Conservation (phyloP, 64 coral and sea anemone species). For the Platygyra sinensis region DNA sequence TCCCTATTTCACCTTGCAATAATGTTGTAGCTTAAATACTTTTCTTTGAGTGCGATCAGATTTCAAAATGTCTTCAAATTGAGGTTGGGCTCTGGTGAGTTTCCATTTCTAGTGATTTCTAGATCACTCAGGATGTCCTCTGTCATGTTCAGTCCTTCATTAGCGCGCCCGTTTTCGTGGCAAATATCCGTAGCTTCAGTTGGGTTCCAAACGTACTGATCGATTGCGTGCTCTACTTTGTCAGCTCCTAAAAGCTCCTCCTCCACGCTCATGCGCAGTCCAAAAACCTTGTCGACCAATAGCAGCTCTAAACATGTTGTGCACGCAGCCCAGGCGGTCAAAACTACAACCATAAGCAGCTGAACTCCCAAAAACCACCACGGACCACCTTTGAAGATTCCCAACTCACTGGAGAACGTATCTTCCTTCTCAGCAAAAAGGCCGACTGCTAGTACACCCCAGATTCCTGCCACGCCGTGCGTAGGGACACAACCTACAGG, state of each 20-base stretch:
- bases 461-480: slow-evolving; percentile 53
- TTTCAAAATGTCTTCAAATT: not conserved
- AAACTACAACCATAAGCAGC: not conserved
- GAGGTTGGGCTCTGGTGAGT: not conserved
- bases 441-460: slow-evolving; percentile 84
- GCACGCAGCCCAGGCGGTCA: slow-evolving; percentile 50
- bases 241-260: slow-evolving; percentile 86
- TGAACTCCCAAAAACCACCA: slow-evolving; percentile 73
- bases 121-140: not conserved
- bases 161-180: not conserved
- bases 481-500: slow-evolving; percentile 90
- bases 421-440: slow-evolving; percentile 83
- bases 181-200: not conserved
- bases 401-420: slow-evolving; percentile 43
- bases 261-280: slow-evolving; percentile 60
- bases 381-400: slow-evolving; percentile 85
- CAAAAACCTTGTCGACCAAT: slow-evolving; percentile 61
- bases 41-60: too few species aligned
- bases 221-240: slow-evolving; percentile 64
- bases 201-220: not conserved
- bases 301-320: slow-evolving; percentile 57
- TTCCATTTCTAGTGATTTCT: not conserved
- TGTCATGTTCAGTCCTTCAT: not conserved
- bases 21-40: too few species aligned
- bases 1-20: too few species aligned